Conservation (phyloP, 2,888 invertebrate genomes). For the Drosophila fungiperda region DNA sequence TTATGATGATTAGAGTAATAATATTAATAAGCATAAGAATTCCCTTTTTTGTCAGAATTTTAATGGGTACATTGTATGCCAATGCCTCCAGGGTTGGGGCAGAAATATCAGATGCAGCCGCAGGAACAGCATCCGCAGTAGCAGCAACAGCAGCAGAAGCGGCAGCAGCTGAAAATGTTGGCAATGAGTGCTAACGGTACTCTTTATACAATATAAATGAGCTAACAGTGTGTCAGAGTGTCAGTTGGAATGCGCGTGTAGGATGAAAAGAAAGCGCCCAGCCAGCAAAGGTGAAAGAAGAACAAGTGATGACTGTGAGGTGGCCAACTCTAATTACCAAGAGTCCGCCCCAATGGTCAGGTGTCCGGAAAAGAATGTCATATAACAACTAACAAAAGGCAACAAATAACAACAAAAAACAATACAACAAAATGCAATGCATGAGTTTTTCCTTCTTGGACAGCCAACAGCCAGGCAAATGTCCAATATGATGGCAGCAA, state of each 20-base stretch:
- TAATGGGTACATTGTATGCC: not conserved
- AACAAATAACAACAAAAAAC: not conserved
- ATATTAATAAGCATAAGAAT: too few species aligned
- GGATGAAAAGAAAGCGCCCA: slow-evolving; percentile 36
- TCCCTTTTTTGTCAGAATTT: not conserved
- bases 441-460: slow-evolving; percentile 16
- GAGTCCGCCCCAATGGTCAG: slow-evolving; percentile 11
- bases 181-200: slow-evolving; percentile 56
- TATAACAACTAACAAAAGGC: not conserved
- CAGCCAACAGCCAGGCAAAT: slow-evolving; percentile 39
- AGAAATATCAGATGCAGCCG: not conserved
- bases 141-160: slow-evolving; percentile 7
- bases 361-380: slow-evolving; percentile 6
- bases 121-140: not conserved
- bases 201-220: slow-evolving; percentile 78
- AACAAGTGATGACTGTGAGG: not conserved
- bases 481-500: slow-evolving; percentile 20
- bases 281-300: not conserved
- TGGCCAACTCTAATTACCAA: slow-evolving; percentile 56
- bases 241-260: slow-evolving; percentile 34
- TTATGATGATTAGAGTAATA: too few species aligned
- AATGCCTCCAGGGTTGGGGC: not conserved
- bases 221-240: slow-evolving; percentile 59
- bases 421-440: not conserved
- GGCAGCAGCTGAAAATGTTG: slow-evolving; percentile 38